Percentiles rank a stretch among this genome's conserved stretches.
phyloP scores from a whole-genome alignment of 1,140 invertebrate species.

The Drosophila subpulchrella region DNA sequence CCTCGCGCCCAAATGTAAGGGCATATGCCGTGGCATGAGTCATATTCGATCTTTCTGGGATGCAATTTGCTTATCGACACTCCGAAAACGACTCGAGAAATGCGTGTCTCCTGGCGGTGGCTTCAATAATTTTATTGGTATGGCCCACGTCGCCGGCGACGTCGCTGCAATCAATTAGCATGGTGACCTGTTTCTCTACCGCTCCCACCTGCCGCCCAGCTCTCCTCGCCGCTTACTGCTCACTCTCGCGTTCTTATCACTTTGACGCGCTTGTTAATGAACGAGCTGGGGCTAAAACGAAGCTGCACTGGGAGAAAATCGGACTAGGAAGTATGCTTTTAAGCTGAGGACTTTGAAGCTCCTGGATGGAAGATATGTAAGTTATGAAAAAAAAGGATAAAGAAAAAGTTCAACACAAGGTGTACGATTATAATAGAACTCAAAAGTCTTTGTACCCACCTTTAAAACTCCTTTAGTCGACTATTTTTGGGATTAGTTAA shows the following conservation, averaged over 20 bases:
- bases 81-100: slow-evolving; percentile 64
- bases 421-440: too few species aligned
- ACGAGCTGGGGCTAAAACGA: slow-evolving; percentile 49
- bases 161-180: slow-evolving; percentile 79
- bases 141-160: slow-evolving; percentile 62
- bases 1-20: not conserved
- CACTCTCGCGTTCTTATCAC: slow-evolving; percentile 56
- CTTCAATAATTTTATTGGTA: slow-evolving; percentile 77
- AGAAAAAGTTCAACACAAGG: too few species aligned
- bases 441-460: too few species aligned
- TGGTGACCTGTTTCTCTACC: slow-evolving; percentile 73
- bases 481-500: too few species aligned
- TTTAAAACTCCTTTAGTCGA: too few species aligned
- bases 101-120: slow-evolving; percentile 76
- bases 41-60: slow-evolving; percentile 44
- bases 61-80: slow-evolving; percentile 74
- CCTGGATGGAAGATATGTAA: too few species aligned
- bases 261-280: slow-evolving; percentile 81
- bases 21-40: slow-evolving; percentile 26
- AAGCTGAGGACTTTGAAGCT: too few species aligned
- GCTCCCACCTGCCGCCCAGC: slow-evolving; percentile 11
- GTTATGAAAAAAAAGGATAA: too few species aligned
- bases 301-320: slow-evolving; percentile 11
- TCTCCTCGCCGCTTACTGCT: slow-evolving; percentile 3
- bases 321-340: too few species aligned